Conservation (phyloP, 1,140 invertebrate genomes). For the Bombyx mori region ASM3026992v2 NC_085134.1:977501-978000, state of each 20-base stretch:
- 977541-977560: no score
- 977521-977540: no score
- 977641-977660: no score
- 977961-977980: conserved; percentile 50
- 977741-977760: conserved; percentile 25
- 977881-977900: conserved; percentile 63
- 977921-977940: conserved; percentile 48
- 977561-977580: no score
- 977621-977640: no score
- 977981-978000: conserved; percentile 58
- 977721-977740: conserved; percentile 21
- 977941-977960: conserved; percentile 52
- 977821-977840: conserved; percentile 7
- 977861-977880: conserved; percentile 63
- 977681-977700: no score
- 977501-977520: no score
- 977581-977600: no score
- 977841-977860: conserved; percentile 12
- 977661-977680: no score
- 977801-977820: conserved; percentile 4
- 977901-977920: conserved; percentile 57
- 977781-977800: conserved; percentile 49
- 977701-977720: no score
- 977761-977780: conserved; percentile 57
- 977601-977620: no score